These are phyloP conservation scores for Synergus itoensis DNA, from an alignment of 2,888 invertebrate species.

Conservation along the genomic window DNA sequence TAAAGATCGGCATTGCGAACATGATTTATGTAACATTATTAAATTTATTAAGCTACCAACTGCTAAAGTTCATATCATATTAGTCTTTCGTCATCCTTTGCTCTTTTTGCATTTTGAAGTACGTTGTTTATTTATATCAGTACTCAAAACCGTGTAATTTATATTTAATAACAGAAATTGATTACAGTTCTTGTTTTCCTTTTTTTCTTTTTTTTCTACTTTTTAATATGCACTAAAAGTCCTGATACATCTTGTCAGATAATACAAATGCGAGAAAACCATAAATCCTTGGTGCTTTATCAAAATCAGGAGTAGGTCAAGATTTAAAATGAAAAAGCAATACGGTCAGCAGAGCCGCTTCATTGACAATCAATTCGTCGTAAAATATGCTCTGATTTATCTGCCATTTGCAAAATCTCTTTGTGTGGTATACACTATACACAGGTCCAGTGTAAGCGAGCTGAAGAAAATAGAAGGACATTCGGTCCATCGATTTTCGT, in stretches of 20 bases:
- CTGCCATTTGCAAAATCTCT: neutral
- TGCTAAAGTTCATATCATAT: no score
- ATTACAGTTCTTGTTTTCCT: no score
- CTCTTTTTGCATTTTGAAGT: no score
- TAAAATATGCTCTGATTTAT: constrained; percentile 6
- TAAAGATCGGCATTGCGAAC: no score
- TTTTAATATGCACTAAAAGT: neutral
- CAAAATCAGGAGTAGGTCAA: neutral
- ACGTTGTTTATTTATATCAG: no score
- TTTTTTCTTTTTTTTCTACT: no score
- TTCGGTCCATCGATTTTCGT: neutral
- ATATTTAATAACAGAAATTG: no score
- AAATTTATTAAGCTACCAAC: no score
- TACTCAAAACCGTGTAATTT: no score
- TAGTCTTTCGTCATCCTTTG: no score
- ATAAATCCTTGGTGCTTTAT: neutral
- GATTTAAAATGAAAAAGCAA: neutral
- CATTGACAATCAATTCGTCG: neutral
- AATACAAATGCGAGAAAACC: neutral
- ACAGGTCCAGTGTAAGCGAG: neutral
- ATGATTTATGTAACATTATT: no score
- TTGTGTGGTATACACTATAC: neutral
- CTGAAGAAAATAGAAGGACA: neutral
- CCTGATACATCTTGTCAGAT: neutral
- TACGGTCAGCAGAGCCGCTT: neutral